phyloP scores from a whole-genome alignment of 1,140 invertebrate genomes.

The Aphidius gifuensis region DNA sequence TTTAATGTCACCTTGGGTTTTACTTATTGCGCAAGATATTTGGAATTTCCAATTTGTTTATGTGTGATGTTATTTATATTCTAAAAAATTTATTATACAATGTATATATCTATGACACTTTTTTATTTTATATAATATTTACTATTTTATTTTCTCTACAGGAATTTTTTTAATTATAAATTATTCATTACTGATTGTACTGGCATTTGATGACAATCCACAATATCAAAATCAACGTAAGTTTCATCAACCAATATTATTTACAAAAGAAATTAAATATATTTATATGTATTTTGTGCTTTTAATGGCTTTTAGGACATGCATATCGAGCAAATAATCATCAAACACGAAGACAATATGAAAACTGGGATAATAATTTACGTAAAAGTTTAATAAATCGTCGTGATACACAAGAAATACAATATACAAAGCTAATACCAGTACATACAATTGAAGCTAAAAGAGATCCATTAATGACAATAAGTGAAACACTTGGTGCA shows the following conservation, averaged over 20 bases:
- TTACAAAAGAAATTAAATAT: no score
- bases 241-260: not conserved
- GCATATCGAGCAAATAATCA: constrained; percentile 13
- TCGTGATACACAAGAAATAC: constrained; percentile 37
- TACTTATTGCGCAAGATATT: not conserved
- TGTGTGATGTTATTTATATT: not conserved
- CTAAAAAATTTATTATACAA: constrained; percentile 3
- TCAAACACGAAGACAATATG: constrained; percentile 37
- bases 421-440: constrained; percentile 31
- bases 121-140: not conserved
- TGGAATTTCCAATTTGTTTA: constrained; percentile 5
- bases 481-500: constrained; percentile 64
- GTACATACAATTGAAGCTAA: constrained; percentile 32
- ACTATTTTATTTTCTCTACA: not conserved
- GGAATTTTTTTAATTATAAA: constrained; percentile 3
- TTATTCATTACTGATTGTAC: not conserved
- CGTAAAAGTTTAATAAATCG: constrained; percentile 34
- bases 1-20: constrained; percentile 7
- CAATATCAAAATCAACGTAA: constrained; percentile 6
- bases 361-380: constrained; percentile 36
- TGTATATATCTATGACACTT: not conserved
- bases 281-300: no score
- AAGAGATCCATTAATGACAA: constrained; percentile 49
- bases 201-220: not conserved
- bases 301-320: no score